Conservation (phyloP, 1,140 invertebrate species). For the Brachionus angularis region DNA sequence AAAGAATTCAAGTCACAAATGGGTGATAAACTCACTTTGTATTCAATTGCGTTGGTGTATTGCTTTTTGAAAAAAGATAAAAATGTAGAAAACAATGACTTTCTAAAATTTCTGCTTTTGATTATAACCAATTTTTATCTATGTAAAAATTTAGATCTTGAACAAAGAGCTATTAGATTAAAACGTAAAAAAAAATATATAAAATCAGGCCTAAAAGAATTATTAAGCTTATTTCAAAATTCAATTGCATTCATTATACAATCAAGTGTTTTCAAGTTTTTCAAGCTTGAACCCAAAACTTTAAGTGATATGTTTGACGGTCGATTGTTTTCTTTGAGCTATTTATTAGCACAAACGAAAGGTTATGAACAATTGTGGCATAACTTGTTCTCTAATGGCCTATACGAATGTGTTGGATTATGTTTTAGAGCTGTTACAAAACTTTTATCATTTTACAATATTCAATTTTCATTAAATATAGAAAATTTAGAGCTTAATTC, state of each 20-base stretch:
- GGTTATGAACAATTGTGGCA: too few species aligned
- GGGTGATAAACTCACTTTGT: not conserved
- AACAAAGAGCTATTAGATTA: not conserved
- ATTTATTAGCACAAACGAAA: not conserved
- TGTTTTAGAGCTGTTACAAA: too few species aligned
- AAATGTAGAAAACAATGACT: not conserved
- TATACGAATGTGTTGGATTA: too few species aligned
- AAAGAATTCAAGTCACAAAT: not conserved
- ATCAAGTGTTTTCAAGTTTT: not conserved
- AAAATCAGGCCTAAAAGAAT: not conserved
- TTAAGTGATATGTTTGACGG: constrained; percentile 28
- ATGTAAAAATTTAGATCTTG: not conserved
- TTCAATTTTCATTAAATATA: too few species aligned
- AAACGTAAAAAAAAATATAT: not conserved
- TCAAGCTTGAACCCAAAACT: not conserved
- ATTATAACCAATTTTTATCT: not conserved
- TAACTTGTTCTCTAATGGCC: too few species aligned
- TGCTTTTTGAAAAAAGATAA: not conserved
- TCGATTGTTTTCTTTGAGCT: not conserved
- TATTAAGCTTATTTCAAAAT: not conserved
- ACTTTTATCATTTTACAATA: too few species aligned
- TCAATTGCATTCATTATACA: constrained; percentile 1
- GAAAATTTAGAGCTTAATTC: too few species aligned
- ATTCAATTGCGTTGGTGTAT: not conserved
- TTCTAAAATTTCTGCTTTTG: not conserved